These are phyloP conservation scores for Campylomormyrus tamandua DNA, from an alignment of 2,113 vertebrate species.

Conservation along the genomic window DNA sequence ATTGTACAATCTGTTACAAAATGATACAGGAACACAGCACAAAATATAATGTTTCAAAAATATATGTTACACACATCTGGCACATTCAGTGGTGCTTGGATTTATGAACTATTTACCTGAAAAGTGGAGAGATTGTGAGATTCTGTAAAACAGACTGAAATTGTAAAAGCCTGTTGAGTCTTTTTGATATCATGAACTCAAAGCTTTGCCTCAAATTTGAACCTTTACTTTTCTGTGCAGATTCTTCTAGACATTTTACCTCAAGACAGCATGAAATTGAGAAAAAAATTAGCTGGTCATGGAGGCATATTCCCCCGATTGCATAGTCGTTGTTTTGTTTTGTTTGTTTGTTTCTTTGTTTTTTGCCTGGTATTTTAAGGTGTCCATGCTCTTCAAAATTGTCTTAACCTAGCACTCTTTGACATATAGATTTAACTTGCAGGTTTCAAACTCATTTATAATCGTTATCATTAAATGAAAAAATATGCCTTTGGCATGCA, in stretches of 20 bases:
- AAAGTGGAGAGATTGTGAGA: not conserved
- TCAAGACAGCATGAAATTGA: not conserved
- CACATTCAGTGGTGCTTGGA: not conserved
- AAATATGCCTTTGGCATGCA: not conserved
- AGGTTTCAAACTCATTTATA: not conserved
- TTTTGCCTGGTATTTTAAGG: not conserved
- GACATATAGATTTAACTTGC: not conserved
- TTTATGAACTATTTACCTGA: not conserved
- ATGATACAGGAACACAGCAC: not conserved
- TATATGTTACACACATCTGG: not conserved
- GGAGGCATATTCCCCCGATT: not conserved
- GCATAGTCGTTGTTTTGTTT: not conserved
- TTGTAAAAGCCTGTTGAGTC: not conserved
- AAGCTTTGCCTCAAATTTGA: not conserved
- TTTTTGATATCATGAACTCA: not conserved
- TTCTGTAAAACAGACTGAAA: not conserved
- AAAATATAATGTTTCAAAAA: not conserved
- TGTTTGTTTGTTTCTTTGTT: not conserved
- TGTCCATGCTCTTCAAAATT: not conserved
- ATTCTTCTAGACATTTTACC: not conserved
- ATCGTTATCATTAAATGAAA: not conserved
- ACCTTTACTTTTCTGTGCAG: not conserved
- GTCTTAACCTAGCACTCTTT: not conserved
- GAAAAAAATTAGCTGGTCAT: not conserved
- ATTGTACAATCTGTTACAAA: not conserved